Evolutionary conservation across 2,797 vertebrate species (phyloP).

Genomic region (Ctenopoma kingsleyae): DNA sequence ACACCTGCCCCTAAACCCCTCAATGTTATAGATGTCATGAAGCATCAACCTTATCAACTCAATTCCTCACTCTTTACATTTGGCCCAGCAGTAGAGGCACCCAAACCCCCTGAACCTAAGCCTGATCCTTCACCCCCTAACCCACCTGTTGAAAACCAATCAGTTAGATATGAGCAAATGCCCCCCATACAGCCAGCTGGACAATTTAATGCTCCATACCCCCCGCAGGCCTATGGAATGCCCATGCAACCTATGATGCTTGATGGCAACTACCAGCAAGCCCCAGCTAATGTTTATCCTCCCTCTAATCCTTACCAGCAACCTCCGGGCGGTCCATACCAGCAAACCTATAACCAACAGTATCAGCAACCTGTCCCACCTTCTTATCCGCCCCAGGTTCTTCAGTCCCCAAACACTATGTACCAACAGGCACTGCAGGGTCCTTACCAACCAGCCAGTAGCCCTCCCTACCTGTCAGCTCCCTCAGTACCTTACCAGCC

Average conservation of each 20-base stretch:
- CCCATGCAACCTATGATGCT: constrained; percentile 78
- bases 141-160: constrained; percentile 84
- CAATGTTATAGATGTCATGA: constrained; percentile 96
- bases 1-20: constrained; percentile 92
- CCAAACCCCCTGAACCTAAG: constrained; percentile 75
- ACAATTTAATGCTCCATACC: constrained; percentile 80
- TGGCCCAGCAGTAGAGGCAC: constrained; percentile 86
- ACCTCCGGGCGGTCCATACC: constrained; percentile 65
- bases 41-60: constrained; percentile 97
- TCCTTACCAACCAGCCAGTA: constrained; percentile 70
- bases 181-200: constrained; percentile 78
- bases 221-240: constrained; percentile 84
- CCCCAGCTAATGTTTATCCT: constrained; percentile 67
- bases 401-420: constrained; percentile 70
- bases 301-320: constrained; percentile 73
- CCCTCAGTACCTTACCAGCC: constrained; percentile 77
- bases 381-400: constrained; percentile 73
- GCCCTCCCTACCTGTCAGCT: constrained; percentile 78
- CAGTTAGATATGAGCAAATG: constrained; percentile 76
- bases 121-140: constrained; percentile 74
- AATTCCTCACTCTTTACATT: constrained; percentile 95
- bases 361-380: constrained; percentile 77
- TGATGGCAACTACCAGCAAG: constrained; percentile 82
- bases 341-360: constrained; percentile 75
- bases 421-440: constrained; percentile 75